Conservation (phyloP, 2,113 vertebrate genomes). For the Mustela nigripes region DNA sequence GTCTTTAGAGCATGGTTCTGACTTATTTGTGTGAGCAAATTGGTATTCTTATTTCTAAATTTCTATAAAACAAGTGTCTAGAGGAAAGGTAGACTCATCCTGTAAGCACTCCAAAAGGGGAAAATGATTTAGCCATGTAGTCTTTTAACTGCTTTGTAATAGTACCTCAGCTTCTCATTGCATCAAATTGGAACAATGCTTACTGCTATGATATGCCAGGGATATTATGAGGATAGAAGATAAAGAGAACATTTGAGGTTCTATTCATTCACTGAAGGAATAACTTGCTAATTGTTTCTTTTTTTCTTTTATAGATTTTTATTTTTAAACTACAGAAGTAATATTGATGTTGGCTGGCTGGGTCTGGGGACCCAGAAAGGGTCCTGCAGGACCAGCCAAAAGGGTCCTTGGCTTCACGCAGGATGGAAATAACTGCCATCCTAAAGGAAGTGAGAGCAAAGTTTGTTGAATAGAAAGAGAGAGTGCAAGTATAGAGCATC, state of each 20-base stretch:
- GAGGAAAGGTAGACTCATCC: background rate
- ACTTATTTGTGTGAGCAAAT: background rate
- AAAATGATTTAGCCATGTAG: background rate
- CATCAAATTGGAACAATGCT: background rate
- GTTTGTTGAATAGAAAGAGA: background rate
- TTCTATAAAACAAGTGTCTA: background rate
- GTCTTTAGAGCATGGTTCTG: background rate
- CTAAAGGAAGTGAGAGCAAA: background rate
- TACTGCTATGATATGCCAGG: background rate
- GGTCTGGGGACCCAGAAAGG: background rate
- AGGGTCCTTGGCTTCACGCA: background rate
- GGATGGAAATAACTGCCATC: background rate
- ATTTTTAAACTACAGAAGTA: slow-evolving; percentile 39
- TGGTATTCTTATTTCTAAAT: background rate
- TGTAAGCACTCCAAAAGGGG: background rate
- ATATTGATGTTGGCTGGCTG: background rate
- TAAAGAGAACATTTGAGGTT: background rate
- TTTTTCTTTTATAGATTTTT: slow-evolving; percentile 26
- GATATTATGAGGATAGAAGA: background rate
- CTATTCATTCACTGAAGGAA: background rate
- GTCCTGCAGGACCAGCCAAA: background rate
- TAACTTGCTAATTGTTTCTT: background rate
- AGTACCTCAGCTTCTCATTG: background rate
- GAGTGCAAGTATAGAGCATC: background rate
- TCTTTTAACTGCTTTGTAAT: background rate